Evolutionary conservation across 2,888 invertebrate genomes (phyloP).

Genomic region (Eilema griseolum): DNA sequence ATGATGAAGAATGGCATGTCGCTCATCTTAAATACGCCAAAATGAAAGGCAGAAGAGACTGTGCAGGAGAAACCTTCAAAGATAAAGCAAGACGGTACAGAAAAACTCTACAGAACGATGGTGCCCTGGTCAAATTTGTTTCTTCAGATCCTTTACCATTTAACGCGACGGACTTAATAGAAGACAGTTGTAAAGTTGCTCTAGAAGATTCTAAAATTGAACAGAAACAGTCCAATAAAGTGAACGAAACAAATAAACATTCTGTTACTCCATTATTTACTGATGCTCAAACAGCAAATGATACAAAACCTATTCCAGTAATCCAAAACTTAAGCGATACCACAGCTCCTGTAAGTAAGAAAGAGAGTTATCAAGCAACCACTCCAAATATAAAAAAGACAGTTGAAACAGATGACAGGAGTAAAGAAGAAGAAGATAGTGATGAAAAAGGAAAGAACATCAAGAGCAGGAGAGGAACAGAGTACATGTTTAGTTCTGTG

Average conservation of each 20-base stretch:
- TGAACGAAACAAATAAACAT: background rate
- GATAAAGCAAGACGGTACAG: constrained; percentile 61
- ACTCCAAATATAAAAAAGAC: constrained; percentile 6
- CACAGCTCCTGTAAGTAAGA: background rate
- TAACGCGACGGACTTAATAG: constrained; percentile 50
- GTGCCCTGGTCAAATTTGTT: constrained; percentile 63
- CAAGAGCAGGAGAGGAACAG: constrained; percentile 57
- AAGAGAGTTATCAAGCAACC: constrained; percentile 15
- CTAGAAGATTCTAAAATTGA: background rate
- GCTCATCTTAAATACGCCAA: constrained; percentile 61
- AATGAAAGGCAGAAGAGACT: constrained; percentile 50
- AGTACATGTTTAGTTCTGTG: constrained; percentile 73
- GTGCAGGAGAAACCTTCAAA: constrained; percentile 60
- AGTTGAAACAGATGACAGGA: background rate
- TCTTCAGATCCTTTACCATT: constrained; percentile 60
- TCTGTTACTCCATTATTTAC: background rate
- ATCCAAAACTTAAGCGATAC: background rate
- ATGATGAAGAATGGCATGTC: constrained; percentile 67
- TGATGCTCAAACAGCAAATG: background rate
- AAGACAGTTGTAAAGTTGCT: constrained; percentile 51
- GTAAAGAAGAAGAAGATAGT: constrained; percentile 10
- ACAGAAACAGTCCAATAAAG: background rate
- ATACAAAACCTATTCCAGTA: background rate
- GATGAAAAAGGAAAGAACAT: constrained; percentile 3
- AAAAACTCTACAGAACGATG: constrained; percentile 62